phyloP scores from a whole-genome alignment of 2,113 vertebrate genomes.

The Salvelinus sp. region DNA sequence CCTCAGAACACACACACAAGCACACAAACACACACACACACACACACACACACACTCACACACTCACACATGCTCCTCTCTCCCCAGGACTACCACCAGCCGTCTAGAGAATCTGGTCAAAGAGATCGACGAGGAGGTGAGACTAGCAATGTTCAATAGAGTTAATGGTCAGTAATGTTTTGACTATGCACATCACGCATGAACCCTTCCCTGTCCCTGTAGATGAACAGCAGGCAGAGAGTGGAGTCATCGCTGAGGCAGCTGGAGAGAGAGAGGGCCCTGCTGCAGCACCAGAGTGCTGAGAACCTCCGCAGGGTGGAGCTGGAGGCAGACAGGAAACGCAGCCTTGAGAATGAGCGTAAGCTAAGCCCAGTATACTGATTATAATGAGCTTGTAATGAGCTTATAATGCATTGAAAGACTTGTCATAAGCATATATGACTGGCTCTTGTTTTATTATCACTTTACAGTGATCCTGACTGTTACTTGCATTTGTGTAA shows the following conservation, averaged over 20 bases:
- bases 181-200: background rate
- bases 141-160: too few species aligned
- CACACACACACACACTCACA: background rate
- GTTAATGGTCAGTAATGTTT: background rate
- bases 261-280: conserved; percentile 89
- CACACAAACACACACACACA: conserved; percentile 5
- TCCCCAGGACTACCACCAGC: conserved; percentile 79
- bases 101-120: conserved; percentile 90
- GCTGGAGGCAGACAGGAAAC: conserved; percentile 88
- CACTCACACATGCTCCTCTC: conserved; percentile 41
- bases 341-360: conserved; percentile 92
- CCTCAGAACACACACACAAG: background rate
- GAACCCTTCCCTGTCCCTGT: background rate
- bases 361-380: conserved; percentile 22
- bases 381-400: background rate
- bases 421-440: too few species aligned
- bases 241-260: conserved; percentile 87
- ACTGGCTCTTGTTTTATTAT: too few species aligned
- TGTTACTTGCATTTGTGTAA: too few species aligned
- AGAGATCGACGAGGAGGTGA: conserved; percentile 94
- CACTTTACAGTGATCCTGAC: too few species aligned
- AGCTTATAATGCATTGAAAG: too few species aligned
- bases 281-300: conserved; percentile 91
- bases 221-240: conserved; percentile 88
- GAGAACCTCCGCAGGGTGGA: conserved; percentile 90